Base-by-base conservation (phyloP, 1,140 invertebrate species). In the Heliconius melpomene region DNA sequence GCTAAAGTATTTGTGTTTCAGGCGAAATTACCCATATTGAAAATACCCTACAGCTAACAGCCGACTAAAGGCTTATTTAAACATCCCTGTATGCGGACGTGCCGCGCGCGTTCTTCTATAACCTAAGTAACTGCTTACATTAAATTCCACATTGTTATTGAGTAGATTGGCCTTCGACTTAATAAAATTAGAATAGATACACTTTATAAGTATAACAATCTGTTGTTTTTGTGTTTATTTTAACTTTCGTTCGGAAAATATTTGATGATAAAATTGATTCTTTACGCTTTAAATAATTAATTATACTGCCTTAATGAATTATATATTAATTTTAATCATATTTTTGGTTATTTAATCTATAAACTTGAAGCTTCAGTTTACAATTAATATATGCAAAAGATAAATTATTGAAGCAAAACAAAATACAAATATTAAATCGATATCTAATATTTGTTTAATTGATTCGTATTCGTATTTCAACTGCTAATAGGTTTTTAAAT, bases 11-110 rank as follows among this genome's bases (percentile, higher is more conserved):
- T 92, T 94, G 89, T 90, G 89, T 90, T 91, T 87, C 88, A 89
- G 84, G 88, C 90, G 85, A 94, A 93, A 94, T 94, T 92, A 92
- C 91, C 93, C 91, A 91, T 94, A 94, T 94, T 94, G 93, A 92
- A 94, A 94, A 93, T 94, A 92, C 93, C 93, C 91, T 92, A 90
- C 90, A 87, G 86, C 90, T 92, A 93, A 92, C 88, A 90, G 88
- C 90, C 88, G 84, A 84, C 89, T 90, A 85, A 91, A 90, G 88
- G 89, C 88, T 92, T 93, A 93, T 93, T 91, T 91, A 88, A 88
- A 91, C 79, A 89, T 87, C 85, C 87, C 87, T 85, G 84, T 87
- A 88, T 86, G 85, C 84, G 83, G 85, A 83, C 81, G 82, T 85
- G 78, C 75, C 81, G 78, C 78, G 80, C 80, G 74, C 83, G 79